Base-by-base conservation (phyloP, 2,113 vertebrate species). In the Chloebia gouldiae region DNA sequence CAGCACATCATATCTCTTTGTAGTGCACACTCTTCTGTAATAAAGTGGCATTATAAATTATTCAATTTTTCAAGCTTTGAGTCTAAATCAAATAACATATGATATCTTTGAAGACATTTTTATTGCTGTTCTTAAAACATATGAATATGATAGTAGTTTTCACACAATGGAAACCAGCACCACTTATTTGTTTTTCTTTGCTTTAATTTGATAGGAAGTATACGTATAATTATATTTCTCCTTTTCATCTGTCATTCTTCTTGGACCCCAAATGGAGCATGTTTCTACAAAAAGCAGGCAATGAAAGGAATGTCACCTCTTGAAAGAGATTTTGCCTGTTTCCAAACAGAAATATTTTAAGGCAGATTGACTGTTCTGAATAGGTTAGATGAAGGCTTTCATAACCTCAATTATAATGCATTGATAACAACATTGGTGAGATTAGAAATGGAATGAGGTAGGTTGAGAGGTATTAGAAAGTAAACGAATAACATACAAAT, bases 1-100 rank as follows among this genome's bases (percentile, higher is more conserved):
- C 17, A 7, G 70, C 88, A 96, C 69, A 89, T 89, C 68, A 10
- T 88, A 90, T 76, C 78, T 84, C 94, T 94, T 65, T 86, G 81
- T 82, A 65, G 78, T 81, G 30, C 53, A 72, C 66, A 50, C 53
- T 95, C 57, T 91, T 97, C 93, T 88, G 42, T 88, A 88, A 90
- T 80, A 93, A 94, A 90, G 57, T 90, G 68, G 30, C 50, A 79
- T 95, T 96, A 86, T 59, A n/a, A 96, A 94, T 78, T 80, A 92
- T 83, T 96, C 68, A 80, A 40, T 92, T 97, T 97, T 88, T 89
- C 85, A 91, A 92, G 61, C 51, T 95, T 95, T 93, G 84, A 97
- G 89, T 92, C 86, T 92, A 94, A 94, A 91, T 96, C 91, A 94
- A 96, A 96, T 88, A 93, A 68, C n/a, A 40, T 93, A 86, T 40